These are phyloP conservation scores for Aptenodytes forsteri DNA, from an alignment of 2,113 vertebrate genomes.

Conservation along the genomic window DNA sequence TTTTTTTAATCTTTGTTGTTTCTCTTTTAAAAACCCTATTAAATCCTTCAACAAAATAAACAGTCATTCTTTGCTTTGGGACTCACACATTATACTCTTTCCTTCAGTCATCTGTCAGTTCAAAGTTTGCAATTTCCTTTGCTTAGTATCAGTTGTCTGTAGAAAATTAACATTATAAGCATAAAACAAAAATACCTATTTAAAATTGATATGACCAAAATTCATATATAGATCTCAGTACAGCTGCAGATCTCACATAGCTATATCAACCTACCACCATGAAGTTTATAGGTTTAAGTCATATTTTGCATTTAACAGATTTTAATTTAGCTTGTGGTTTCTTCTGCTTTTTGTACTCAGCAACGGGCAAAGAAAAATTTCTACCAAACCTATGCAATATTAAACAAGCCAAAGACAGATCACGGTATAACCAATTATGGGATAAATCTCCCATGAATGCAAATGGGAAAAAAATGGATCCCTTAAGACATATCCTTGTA, in stretches of 20 bases:
- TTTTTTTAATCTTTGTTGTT: neutral
- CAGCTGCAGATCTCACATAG: neutral
- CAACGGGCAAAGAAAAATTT: neutral
- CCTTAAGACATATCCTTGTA: neutral
- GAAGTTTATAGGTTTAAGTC: neutral
- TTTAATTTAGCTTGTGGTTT: neutral
- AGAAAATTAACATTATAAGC: neutral
- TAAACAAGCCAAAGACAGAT: neutral
- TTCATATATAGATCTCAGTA: neutral
- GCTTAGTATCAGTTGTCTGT: neutral
- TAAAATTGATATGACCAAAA: neutral
- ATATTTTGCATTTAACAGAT: neutral
- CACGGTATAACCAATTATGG: neutral
- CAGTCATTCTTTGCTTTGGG: neutral
- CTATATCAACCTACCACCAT: neutral
- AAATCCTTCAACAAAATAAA: neutral
- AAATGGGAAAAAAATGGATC: neutral
- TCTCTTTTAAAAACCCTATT: neutral
- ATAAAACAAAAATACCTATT: neutral
- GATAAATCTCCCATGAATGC: neutral
- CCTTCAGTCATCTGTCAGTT: neutral
- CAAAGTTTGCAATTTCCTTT: neutral
- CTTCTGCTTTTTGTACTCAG: neutral
- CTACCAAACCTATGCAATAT: neutral
- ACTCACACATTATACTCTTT: neutral